Evolutionary conservation across 2,888 invertebrate genomes (phyloP).

Genomic region (Temnothorax rugatulus): DNA sequence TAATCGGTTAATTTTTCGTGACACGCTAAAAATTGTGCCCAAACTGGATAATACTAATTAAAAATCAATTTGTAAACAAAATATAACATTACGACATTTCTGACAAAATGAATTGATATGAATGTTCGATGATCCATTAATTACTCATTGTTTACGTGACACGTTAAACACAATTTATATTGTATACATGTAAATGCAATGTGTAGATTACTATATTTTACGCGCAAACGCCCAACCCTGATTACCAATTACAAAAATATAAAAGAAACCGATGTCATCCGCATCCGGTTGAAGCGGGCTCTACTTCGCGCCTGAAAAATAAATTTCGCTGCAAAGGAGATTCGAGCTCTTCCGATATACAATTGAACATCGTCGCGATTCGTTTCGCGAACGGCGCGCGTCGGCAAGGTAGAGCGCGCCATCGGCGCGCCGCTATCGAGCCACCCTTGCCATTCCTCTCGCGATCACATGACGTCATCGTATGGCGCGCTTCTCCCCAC

Average conservation of each 20-base stretch:
- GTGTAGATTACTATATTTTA: too few relatives aligned
- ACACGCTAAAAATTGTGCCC: too few relatives aligned
- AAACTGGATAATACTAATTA: too few relatives aligned
- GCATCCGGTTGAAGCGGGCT: conserved; percentile 10
- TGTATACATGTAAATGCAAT: too few relatives aligned
- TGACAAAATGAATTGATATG: too few relatives aligned
- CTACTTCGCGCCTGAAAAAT: conserved; percentile 1
- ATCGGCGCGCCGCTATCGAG: not conserved
- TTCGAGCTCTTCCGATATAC: conserved; percentile 17
- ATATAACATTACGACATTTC: too few relatives aligned
- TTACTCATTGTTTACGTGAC: too few relatives aligned
- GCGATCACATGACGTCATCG: conserved; percentile 32
- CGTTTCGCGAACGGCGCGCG: not conserved
- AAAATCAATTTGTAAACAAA: too few relatives aligned
- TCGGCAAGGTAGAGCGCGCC: conserved; percentile 13
- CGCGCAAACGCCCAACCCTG: too few relatives aligned
- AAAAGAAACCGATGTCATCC: conserved; percentile 36
- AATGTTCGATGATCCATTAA: too few relatives aligned
- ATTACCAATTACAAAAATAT: not conserved
- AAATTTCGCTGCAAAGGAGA: not conserved
- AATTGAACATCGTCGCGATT: not conserved
- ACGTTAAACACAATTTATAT: too few relatives aligned
- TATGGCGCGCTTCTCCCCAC: conserved; percentile 11
- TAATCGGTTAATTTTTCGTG: too few relatives aligned
- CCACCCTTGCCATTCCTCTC: not conserved